phyloP scores from a whole-genome alignment of 2,888 invertebrate species.

The Cerastis rubricosa region DNA sequence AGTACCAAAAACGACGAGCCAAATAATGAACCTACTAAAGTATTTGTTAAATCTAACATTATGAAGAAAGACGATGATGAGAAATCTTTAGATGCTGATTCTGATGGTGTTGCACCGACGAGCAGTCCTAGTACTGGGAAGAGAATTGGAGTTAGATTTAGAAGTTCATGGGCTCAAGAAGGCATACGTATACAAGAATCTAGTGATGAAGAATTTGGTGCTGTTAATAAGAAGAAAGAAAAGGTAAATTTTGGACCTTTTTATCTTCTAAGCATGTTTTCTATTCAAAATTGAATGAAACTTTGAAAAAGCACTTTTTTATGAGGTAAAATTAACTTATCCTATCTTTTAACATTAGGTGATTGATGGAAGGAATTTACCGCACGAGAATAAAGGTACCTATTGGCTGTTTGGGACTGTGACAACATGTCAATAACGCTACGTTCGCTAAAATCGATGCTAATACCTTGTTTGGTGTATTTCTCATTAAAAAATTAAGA shows the following conservation, averaged over 20 bases:
- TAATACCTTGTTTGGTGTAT: conserved; percentile 33
- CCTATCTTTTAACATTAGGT: conserved; percentile 81
- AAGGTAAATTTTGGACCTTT: conserved; percentile 75
- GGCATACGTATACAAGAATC: conserved; percentile 76
- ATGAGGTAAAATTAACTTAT: conserved; percentile 63
- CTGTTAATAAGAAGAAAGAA: conserved; percentile 78
- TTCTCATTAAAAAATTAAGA: background rate
- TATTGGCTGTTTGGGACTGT: conserved; percentile 64
- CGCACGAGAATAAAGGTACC: conserved; percentile 80
- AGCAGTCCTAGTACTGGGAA: conserved; percentile 80
- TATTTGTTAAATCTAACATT: conserved; percentile 52
- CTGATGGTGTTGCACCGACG: conserved; percentile 80
- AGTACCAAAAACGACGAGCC: conserved; percentile 39
- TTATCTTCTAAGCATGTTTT: conserved; percentile 45
- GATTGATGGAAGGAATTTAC: conserved; percentile 78
- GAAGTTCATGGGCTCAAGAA: conserved; percentile 83
- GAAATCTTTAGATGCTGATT: conserved; percentile 82
- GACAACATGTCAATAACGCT: conserved; percentile 55
- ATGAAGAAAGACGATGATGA: conserved; percentile 87
- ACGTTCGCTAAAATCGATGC: conserved; percentile 61
- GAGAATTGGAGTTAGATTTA: conserved; percentile 83
- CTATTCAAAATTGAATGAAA: conserved; percentile 28
- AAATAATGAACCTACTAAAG: conserved; percentile 41
- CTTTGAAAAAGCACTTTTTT: conserved; percentile 45
- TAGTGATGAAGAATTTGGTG: conserved; percentile 82